A percentile compares a stretch with the other conserved stretches of the same genome.
These are phyloP conservation scores for Epistrophe eligans DNA, from an alignment of 2,888 invertebrate species.

Conservation along the genomic window DNA sequence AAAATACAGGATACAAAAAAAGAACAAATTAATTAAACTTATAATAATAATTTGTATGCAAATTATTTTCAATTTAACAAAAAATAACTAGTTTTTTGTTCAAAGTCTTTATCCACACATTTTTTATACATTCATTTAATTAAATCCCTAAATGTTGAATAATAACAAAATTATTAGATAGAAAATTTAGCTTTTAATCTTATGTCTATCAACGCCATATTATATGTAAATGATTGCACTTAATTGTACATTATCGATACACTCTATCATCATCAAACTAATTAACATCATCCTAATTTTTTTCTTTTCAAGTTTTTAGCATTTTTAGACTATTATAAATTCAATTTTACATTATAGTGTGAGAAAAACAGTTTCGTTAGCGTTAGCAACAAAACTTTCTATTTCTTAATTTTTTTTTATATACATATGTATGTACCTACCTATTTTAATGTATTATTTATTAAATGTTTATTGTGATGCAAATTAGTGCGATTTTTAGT, in stretches of 20 bases:
- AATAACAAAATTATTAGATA: background rate
- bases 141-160: background rate
- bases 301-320: constrained; percentile 29
- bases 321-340: constrained; percentile 51
- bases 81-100: background rate
- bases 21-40: background rate
- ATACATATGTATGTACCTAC: no score
- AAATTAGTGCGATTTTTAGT: constrained; percentile 2
- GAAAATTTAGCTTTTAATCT: background rate
- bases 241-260: background rate
- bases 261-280: background rate
- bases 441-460: constrained; percentile 2
- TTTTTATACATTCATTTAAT: constrained; percentile 12
- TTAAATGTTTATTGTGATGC: constrained; percentile 9
- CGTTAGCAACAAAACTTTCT: constrained; percentile 36
- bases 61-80: background rate
- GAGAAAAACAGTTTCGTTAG: constrained; percentile 70
- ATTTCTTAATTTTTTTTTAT: no score
- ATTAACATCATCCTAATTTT: constrained; percentile 35
- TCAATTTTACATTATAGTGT: constrained; percentile 55
- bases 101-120: background rate
- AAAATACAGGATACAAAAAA: background rate
- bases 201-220: background rate
- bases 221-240: background rate
- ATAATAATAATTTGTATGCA: background rate